Evolutionary conservation across 2,888 invertebrate genomes (phyloP), one percentile per base, ranked within the genome.

Genomic region (Lysandra coridon): DNA sequence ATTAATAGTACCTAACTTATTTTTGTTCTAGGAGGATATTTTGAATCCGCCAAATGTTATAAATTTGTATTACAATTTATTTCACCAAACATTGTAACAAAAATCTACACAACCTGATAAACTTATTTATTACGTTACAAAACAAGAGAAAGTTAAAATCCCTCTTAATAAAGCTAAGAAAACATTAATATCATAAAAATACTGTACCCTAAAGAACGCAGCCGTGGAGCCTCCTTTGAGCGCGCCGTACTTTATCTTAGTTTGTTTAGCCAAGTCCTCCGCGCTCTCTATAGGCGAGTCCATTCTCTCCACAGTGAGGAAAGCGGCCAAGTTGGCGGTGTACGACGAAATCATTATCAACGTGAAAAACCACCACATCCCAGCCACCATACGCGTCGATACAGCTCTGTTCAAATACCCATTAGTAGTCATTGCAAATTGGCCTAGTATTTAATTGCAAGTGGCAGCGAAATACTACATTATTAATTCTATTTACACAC

Each of bases 341-440:
- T 99, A 99, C 7, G 98, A 98, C 0, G 98, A 98, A 84, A 99
- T 98, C 98, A 99, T 98, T 85, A 99, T 98, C 77, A 98, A 93
- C 0, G 98, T 98, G 91, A 98, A 98, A 91, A 98, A 98, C 98
- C 98, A 98, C 98, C 98, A 98, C 96, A 98, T 98, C 62, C 98
- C 98, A 2, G 97, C 98, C 12, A 98, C 97, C 96, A 98, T 97
- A 82, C 98, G 95, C 0, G 98, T 98, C 0, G 98, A 98, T 17
- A 98, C 97, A 73, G 98, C 98, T 92, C 98, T 97, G 90, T 81
- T 53, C 30, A 75, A 33, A 53, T 33, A 57, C 17, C 30, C 7
- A 53, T 37, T 37, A 69, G 69, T 37, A 57, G 57, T 57, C 4
- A 57, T 57, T 17, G 17, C 0, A 49, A 49, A 49, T 49, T 49